Evolutionary conservation across 2,888 invertebrate species (phyloP).

Genomic region (Pristionchus maxplancki): DNA sequence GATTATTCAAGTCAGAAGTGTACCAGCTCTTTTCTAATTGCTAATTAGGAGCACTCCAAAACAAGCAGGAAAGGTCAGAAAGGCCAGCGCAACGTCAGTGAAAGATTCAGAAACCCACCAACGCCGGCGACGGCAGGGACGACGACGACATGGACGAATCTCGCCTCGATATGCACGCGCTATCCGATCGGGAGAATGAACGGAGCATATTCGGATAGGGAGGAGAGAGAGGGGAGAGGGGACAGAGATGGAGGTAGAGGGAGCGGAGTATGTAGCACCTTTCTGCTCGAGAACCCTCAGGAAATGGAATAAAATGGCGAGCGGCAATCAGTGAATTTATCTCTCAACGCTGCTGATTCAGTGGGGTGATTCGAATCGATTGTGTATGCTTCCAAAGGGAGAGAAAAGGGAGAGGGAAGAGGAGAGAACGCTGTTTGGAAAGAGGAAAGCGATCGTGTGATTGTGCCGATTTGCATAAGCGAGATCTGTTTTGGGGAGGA

Average conservation of each 20-base stretch:
- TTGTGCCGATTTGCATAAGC: background rate
- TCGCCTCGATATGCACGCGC: background rate
- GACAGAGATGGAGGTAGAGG: background rate
- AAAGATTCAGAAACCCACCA: too few relatives aligned
- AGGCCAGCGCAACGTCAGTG: too few relatives aligned
- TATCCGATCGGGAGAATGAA: slow-evolving; percentile 27
- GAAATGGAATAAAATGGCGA: background rate
- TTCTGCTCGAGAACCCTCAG: background rate
- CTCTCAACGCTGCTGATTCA: background rate
- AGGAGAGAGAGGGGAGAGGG: too few relatives aligned
- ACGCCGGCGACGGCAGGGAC: slow-evolving; percentile 9
- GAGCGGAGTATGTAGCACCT: background rate
- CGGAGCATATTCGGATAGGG: slow-evolving; percentile 25
- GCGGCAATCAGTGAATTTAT: too few relatives aligned
- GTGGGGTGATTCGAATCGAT: slow-evolving; percentile 20
- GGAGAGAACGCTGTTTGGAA: background rate
- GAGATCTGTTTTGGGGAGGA: background rate
- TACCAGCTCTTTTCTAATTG: too few relatives aligned
- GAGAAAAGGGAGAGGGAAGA: background rate
- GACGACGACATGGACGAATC: slow-evolving; percentile 35
- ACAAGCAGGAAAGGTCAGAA: too few relatives aligned
- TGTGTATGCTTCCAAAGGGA: background rate
- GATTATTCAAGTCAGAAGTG: too few relatives aligned
- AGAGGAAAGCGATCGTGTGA: background rate
- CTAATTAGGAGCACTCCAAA: too few relatives aligned